Percentiles rank a stretch among this genome's conserved stretches.
These are phyloP conservation scores for Thereva unica DNA, from an alignment of 2,888 invertebrate species.

Conservation along the genomic window DNA sequence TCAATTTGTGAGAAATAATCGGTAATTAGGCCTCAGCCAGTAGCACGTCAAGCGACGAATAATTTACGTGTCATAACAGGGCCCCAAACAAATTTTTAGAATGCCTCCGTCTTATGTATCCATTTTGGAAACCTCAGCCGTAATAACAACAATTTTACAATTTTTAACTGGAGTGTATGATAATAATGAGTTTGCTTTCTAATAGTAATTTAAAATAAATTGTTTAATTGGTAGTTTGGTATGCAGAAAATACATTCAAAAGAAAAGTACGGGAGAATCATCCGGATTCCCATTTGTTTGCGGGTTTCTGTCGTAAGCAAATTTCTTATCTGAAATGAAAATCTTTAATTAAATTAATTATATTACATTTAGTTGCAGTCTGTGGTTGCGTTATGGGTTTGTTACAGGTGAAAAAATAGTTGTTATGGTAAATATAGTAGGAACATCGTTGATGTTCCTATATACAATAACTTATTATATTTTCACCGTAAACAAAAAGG, in stretches of 20 bases:
- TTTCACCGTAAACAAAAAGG: conserved; percentile 72
- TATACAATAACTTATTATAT: conserved; percentile 74
- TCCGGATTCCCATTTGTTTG: conserved; percentile 78
- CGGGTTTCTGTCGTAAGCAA: conserved; percentile 73
- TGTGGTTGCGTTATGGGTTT: conserved; percentile 82
- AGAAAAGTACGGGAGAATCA: conserved; percentile 75
- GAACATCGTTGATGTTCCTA: conserved; percentile 69
- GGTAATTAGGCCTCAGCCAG: no score
- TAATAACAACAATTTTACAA: conserved; percentile 77
- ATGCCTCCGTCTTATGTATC: conserved; percentile 44
- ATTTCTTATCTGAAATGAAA: conserved; percentile 1
- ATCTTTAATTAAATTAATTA: conserved; percentile 46
- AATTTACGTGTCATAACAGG: no score
- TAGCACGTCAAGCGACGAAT: no score
- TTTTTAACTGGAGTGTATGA: conserved; percentile 87
- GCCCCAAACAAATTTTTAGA: neutral
- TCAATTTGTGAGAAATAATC: no score
- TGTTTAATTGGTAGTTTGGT: conserved; percentile 66
- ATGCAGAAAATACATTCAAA: conserved; percentile 74
- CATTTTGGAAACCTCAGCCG: conserved; percentile 62
- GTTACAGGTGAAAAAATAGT: conserved; percentile 73
- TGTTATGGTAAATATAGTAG: conserved; percentile 75
- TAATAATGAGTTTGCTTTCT: conserved; percentile 3
- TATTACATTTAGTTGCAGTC: conserved; percentile 63
- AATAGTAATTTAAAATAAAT: conserved; percentile 10